A percentile compares a stretch with the other conserved stretches of the same genome.
These are phyloP conservation scores for Corythaeola cristata DNA, from an alignment of 2,113 vertebrate species.

Conservation along the genomic window DNA sequence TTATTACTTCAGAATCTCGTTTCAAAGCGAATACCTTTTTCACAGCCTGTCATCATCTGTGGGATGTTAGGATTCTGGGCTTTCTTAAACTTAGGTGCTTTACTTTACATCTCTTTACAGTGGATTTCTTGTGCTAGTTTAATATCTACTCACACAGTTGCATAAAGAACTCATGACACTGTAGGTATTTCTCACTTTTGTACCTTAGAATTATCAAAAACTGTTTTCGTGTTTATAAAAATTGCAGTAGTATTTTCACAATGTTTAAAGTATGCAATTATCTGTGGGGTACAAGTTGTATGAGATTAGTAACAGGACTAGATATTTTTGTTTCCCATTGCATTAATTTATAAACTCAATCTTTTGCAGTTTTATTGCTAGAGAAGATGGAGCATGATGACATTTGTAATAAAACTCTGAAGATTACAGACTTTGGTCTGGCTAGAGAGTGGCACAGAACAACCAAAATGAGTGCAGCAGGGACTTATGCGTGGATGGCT, in stretches of 20 bases:
- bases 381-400: constrained; percentile 93
- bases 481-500: constrained; percentile 98
- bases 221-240: not conserved
- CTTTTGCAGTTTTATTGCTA: constrained; percentile 86
- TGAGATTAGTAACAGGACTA: not conserved
- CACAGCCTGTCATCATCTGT: not conserved
- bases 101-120: not conserved
- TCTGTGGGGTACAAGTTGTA: not conserved
- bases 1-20: not conserved
- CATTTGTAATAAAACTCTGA: constrained; percentile 89
- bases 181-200: not conserved
- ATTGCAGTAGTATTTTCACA: not conserved
- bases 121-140: not conserved
- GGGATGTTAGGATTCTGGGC: not conserved
- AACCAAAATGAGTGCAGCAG: constrained; percentile 94
- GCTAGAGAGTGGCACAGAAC: constrained; percentile 96
- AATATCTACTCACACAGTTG: not conserved
- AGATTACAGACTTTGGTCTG: constrained; percentile 96
- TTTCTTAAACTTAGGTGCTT: not conserved
- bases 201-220: not conserved
- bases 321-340: not conserved
- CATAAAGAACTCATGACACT: not conserved
- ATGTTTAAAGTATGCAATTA: not conserved
- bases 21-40: not conserved
- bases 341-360: not conserved